Conservation (phyloP, 1,140 invertebrate species). For the Ceratoteleas bidentatus region DNA sequence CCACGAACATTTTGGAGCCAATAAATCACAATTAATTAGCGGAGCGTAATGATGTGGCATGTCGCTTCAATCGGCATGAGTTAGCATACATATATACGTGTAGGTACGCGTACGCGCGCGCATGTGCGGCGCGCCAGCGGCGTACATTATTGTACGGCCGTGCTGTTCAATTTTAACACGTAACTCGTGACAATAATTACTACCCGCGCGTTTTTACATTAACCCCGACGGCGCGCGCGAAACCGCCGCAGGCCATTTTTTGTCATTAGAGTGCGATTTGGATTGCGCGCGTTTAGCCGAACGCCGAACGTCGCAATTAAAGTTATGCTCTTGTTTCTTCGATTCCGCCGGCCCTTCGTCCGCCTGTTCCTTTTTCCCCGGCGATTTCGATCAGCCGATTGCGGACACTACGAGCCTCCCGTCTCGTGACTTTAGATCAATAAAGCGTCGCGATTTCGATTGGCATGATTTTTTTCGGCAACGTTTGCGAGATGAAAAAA, state of each 20-base stretch:
- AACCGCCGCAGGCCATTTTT: conserved; percentile 4
- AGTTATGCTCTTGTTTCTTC: too few species aligned
- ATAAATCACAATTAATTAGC: conserved; percentile 82
- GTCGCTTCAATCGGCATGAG: conserved; percentile 79
- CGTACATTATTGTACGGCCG: conserved; percentile 62
- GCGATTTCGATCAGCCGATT: too few species aligned
- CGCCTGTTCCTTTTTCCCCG: too few species aligned
- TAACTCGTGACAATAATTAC: conserved; percentile 67
- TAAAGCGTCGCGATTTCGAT: too few species aligned
- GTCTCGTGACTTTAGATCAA: too few species aligned
- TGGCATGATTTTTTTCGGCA: too few species aligned
- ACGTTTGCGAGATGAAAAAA: too few species aligned
- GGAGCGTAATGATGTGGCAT: conserved; percentile 80
- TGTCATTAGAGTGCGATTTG: not conserved
- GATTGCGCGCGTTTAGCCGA: too few species aligned
- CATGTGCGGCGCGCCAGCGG: conserved; percentile 48
- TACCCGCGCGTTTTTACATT: conserved; percentile 41
- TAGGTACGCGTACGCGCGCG: conserved; percentile 47
- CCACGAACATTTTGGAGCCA: conserved; percentile 75
- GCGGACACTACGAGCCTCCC: too few species aligned
- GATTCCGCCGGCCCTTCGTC: too few species aligned
- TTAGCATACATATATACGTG: conserved; percentile 62
- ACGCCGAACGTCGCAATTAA: too few species aligned
- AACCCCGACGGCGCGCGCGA: conserved; percentile 28
- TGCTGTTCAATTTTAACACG: conserved; percentile 52